phyloP scores from a whole-genome alignment of 2,888 invertebrate genomes.

The Agrenia bidenticulata region DNA sequence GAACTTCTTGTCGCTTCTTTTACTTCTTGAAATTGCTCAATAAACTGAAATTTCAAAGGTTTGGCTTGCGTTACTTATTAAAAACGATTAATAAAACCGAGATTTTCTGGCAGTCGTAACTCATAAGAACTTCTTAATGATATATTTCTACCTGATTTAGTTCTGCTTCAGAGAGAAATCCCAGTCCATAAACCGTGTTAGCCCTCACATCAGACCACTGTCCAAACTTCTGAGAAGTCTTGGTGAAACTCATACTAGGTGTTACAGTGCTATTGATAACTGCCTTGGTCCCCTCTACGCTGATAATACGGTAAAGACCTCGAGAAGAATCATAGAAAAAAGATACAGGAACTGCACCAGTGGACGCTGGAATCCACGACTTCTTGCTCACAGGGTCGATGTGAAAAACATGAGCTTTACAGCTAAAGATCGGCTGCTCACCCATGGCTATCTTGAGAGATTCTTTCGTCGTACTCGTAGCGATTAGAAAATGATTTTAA shows the following conservation, averaged over 20 bases:
- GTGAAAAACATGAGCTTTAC: conserved; percentile 98
- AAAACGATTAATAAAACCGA: too few species aligned
- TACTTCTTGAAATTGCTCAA: conserved; percentile 97
- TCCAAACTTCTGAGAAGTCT: conserved; percentile 98
- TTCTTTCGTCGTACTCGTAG: too few species aligned
- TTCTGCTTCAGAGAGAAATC: conserved; percentile 92
- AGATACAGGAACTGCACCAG: conserved; percentile 89
- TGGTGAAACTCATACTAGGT: conserved; percentile 96
- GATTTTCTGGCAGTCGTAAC: too few species aligned
- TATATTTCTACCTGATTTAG: conserved; percentile 72
- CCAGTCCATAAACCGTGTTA: conserved; percentile 94
- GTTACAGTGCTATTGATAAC: conserved; percentile 98
- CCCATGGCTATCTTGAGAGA: too few species aligned
- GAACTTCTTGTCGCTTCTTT: conserved; percentile 81
- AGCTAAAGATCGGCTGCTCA: conserved; percentile 98
- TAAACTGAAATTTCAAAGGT: conserved; percentile 85
- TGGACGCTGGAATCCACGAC: conserved; percentile 96
- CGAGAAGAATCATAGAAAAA: conserved; percentile 97
- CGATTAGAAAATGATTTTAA: too few species aligned
- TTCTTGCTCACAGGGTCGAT: conserved; percentile 73
- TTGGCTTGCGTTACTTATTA: too few species aligned
- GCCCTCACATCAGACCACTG: conserved; percentile 98
- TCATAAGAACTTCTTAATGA: too few species aligned
- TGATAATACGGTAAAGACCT: conserved; percentile 93
- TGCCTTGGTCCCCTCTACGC: conserved; percentile 92